These are phyloP conservation scores for Platichthys flesus DNA, from an alignment of 2,113 vertebrate genomes.

Conservation along the genomic window DNA sequence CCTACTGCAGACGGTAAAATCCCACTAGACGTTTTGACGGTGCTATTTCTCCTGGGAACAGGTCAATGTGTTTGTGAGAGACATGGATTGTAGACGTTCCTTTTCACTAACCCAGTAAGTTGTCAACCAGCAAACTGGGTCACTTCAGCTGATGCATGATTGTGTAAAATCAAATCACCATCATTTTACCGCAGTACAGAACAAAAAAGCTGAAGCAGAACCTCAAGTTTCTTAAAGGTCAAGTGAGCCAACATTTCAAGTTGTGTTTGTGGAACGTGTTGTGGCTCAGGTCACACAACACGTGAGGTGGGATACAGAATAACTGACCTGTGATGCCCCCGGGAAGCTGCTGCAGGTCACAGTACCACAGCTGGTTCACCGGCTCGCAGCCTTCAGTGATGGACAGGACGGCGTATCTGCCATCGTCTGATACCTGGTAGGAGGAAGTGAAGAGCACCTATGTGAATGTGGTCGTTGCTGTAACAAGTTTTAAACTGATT, in stretches of 20 bases:
- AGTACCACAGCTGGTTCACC: slow-evolving; percentile 85
- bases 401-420: slow-evolving; percentile 77
- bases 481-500: too few species aligned
- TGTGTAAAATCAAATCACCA: background rate
- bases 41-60: too few species aligned
- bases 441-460: background rate
- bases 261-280: background rate
- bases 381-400: slow-evolving; percentile 84
- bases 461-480: too few species aligned
- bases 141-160: too few species aligned
- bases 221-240: background rate
- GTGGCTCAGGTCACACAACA: background rate
- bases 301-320: background rate
- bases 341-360: slow-evolving; percentile 79
- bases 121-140: too few species aligned
- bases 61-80: too few species aligned
- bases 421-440: slow-evolving; percentile 80
- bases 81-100: too few species aligned
- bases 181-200: background rate
- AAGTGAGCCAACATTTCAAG: background rate
- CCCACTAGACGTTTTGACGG: too few species aligned
- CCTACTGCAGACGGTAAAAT: too few species aligned
- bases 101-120: too few species aligned
- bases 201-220: background rate
- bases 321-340: slow-evolving; percentile 78